Evolutionary conservation across 2,113 vertebrate species (phyloP), one percentile per base, ranked within the genome.

Genomic region (Lasiurus cinereus): DNA sequence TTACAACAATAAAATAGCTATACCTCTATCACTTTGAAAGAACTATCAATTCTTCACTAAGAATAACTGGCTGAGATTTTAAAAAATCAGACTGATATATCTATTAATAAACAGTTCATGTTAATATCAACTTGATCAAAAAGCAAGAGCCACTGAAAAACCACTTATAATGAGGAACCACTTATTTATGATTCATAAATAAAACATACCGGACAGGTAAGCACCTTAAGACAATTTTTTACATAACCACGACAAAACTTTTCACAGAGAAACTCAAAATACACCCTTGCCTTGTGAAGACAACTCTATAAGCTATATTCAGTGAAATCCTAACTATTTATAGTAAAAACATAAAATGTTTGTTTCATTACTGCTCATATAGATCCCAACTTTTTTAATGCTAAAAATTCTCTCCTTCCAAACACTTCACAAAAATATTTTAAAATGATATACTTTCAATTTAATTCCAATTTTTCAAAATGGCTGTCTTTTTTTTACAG

Each of bases 211-310:
- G 8, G 14, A 56, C 5, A 73, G 16, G 19, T 19, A 79, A 79
- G 56, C 12, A 96, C 12, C 39, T 52, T 79, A 67, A 85, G 43
- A 73, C 33, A 82, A 43, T 18, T 36, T 74, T 94, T 93, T 15
- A 82, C 6, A 83, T 29, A 80, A 43, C 12, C 18, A 74, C 22
- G 39, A 66, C 27, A 59, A 91, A 79, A 54, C 48, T 93, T 69
- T 36, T 74, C 70, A 67, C 36, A 96, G 83, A 93, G 16, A 89
- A 93, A 78, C 43, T 89, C 24, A 95, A 94, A 94, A 89, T 66
- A 79, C 3, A 83, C 16, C 8, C 56, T 93, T 39, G 39, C 39
- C 39, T 91, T 91, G 74, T 70, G 1, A 93, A 90, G 43, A 86
- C 16, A 96, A 94, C 18, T 94, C 73, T 83, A 54, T 82, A 79